Evolutionary conservation across 2,888 invertebrate genomes (phyloP), one percentile per base, ranked within the genome.

Genomic region (Laspeyria flexula): DNA sequence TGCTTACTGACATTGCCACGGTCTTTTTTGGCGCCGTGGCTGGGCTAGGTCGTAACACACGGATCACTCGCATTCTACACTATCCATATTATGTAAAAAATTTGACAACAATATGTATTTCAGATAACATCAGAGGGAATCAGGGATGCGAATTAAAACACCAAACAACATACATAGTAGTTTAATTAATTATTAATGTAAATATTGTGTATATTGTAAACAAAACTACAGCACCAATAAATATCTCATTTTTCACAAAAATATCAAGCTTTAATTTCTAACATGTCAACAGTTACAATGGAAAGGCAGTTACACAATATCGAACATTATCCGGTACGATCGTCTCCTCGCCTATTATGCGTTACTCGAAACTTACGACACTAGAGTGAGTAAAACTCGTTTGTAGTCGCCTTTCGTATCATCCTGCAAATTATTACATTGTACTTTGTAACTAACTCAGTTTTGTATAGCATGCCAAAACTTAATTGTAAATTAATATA

Each of bases 381-480:
- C 88, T 75, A 95, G 66, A 65, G 93, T 93, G 64, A 95, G 92
- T 86, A 96, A 93, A 69, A 94, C 93, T 75, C 94, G 93, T 88
- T 94, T 93, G 92, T 95, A 95, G 91, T 95, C 95, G 47, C 95
- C 95, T 75, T 94, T 94, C 72, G 94, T 90, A 88, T 95, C 95
- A 77, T 94, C 94, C 94, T 95, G 94, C 81, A 93, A 93, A 88
- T 83, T 80, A 86, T 86, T 83, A 87, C 81, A 88, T 84, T 81
- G 82, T 77, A 83, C 83, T 73, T 78, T 68, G 71, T 77, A 76
- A 72, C 77, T 72, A 73, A 71, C 75, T 60, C 66, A 74, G 51
- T 71, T 73, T 72, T 64, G 52, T 64, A 73, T 60, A 71, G 71
- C 85, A 86, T 82, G 84, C 85, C 67, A 78, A 81, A 78, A 77